Conservation (phyloP, 2,113 vertebrate genomes). For the Lucifuga dentata region DNA sequence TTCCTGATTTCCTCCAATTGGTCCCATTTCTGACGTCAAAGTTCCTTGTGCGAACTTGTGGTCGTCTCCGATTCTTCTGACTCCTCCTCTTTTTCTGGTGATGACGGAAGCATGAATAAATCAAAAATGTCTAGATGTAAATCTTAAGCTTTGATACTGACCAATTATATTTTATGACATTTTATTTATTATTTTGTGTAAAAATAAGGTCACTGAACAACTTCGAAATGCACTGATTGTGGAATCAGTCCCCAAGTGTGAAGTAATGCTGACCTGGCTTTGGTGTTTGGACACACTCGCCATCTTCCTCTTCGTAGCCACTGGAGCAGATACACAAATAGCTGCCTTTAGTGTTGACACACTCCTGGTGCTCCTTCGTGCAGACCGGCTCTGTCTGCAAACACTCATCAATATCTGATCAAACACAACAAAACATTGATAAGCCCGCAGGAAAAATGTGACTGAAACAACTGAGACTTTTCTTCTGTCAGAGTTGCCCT, state of each 20-base stretch:
- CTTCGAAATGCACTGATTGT: background rate
- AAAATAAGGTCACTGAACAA: background rate
- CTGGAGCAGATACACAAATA: constrained; percentile 86
- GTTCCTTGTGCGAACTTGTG: constrained; percentile 58
- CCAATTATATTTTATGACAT: too few species aligned
- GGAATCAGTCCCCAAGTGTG: background rate
- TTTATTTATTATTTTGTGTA: too few species aligned
- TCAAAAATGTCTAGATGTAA: background rate
- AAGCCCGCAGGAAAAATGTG: too few species aligned
- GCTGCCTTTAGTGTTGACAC: constrained; percentile 88
- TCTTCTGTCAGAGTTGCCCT: too few species aligned
- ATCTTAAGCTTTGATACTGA: too few species aligned
- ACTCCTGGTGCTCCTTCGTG: constrained; percentile 82
- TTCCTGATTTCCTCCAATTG: background rate
- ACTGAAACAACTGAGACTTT: too few species aligned
- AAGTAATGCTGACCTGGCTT: constrained; percentile 72
- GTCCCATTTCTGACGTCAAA: constrained; percentile 66
- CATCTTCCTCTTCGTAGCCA: constrained; percentile 85
- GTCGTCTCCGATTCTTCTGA: constrained; percentile 2
- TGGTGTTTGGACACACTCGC: constrained; percentile 78
- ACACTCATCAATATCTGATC: constrained; percentile 92
- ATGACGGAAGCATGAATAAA: background rate
- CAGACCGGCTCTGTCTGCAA: constrained; percentile 80
- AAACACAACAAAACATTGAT: too few species aligned
- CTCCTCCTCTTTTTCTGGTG: constrained; percentile 55